Base-by-base conservation (phyloP, 2,888 invertebrate species). In the Trachelus stipa region DNA sequence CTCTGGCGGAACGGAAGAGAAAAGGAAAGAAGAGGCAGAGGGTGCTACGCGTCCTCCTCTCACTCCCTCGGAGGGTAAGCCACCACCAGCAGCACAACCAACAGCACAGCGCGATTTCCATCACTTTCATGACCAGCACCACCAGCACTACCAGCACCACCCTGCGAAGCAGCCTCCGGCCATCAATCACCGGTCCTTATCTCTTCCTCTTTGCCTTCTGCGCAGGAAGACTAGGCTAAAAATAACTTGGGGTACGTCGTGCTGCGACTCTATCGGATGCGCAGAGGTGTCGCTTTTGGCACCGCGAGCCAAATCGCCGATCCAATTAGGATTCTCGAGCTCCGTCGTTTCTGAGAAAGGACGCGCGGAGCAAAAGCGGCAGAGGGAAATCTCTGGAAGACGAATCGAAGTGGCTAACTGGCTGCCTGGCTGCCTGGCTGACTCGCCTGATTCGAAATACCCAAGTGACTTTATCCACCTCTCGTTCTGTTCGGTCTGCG, bases 161-260 rank as follows among this genome's bases (percentile, higher is more conserved):
- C 69, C 73, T 73, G 73, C 23, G 2, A 30, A 76, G 73, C 85
- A 84, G 83, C 78, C 83, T 79, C 81, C 82, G 79, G 82, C 83
- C 83, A 79, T 79, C 79, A 74, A 79, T 79, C 79, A 79, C 74
- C 74, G 34, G n/a, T 68, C 69, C 79, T 79, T 79, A 79, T 79
- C 76, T 74, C 74, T 34, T 40, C 68, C 69, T 77, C 76, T 69
- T 79, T 34, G 73, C 73, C 33, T 31, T 34, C 31, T 33, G 73
- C 73, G 73, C 73, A 33, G 35, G 73, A 73, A 35, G n/a, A 73
- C 34, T 23, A 11, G 4, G 73, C 69, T 73, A 79, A 79, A 79
- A 79, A 79, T 76, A 73, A 23, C 40, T 40, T 40, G 40, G 40
- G 40, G 40, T 15, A 15, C 40, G 15, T 15, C 40, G 12, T 40